Conservation (phyloP, 1,140 invertebrate genomes). For the Coenobita brevimanus region DNA sequence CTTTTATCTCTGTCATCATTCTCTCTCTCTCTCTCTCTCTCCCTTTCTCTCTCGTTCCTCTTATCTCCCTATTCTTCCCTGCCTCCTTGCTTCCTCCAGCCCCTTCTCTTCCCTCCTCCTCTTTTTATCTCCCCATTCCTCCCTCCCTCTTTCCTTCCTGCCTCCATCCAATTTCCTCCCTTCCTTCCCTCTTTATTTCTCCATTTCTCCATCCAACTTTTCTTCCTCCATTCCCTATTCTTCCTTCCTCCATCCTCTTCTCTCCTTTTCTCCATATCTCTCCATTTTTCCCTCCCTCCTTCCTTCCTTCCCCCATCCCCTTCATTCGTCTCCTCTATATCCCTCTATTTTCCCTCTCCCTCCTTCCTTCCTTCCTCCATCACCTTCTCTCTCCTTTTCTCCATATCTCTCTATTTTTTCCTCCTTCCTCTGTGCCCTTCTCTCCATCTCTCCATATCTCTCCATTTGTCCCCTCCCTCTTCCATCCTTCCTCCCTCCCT, state of each 20-base stretch:
- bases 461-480: not conserved
- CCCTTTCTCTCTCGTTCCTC: not conserved
- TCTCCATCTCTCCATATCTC: slow-evolving; percentile 2
- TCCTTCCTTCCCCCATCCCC: too few species aligned
- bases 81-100: not conserved
- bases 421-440: not conserved
- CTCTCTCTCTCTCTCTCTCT: slow-evolving; percentile 20
- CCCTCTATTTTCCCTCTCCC: slow-evolving; percentile 6
- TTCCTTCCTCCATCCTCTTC: not conserved
- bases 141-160: too few species aligned
- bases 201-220: too few species aligned
- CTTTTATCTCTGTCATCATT: too few species aligned
- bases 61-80: not conserved
- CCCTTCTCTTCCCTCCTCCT: not conserved
- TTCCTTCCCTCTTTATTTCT: not conserved
- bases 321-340: too few species aligned
- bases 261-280: too few species aligned
- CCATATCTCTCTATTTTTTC: not conserved
- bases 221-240: too few species aligned
- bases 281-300: not conserved
- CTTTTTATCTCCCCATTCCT: not conserved
- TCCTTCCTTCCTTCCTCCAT: not conserved
- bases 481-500: not conserved
- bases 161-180: not conserved
- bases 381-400: too few species aligned